Conservation (phyloP, 2,797 vertebrate genomes). For the Falco rusticolus region DNA sequence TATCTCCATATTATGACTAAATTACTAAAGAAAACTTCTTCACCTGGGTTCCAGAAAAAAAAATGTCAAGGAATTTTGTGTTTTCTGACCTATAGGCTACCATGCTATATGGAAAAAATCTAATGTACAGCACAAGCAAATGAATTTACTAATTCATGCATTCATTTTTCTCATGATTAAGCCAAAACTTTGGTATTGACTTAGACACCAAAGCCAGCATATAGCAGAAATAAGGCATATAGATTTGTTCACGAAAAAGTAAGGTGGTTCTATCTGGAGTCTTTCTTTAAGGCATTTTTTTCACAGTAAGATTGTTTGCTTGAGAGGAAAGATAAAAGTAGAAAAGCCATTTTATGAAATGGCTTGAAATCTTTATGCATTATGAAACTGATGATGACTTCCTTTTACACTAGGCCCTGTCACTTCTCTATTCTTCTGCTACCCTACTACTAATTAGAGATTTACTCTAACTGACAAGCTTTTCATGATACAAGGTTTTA, state of each 20-base stretch:
- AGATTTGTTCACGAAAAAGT: background rate
- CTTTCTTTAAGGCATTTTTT: background rate
- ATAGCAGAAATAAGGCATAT: background rate
- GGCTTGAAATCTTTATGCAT: background rate
- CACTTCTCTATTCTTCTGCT: background rate
- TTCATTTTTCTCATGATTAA: background rate
- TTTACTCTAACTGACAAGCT: background rate
- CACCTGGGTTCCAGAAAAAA: background rate
- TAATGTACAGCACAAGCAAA: background rate
- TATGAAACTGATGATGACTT: background rate
- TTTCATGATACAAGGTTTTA: background rate
- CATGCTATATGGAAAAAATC: background rate
- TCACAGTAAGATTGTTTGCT: background rate
- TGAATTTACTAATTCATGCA: background rate
- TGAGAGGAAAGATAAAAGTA: background rate
- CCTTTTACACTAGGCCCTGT: background rate
- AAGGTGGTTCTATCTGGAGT: background rate
- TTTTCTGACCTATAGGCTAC: background rate
- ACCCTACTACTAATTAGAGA: background rate
- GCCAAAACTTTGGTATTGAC: background rate
- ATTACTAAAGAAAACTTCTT: background rate
- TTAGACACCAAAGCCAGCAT: background rate
- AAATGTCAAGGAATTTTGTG: background rate
- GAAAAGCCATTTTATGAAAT: background rate
- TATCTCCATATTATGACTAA: background rate